Percentiles rank a stretch among this genome's conserved stretches.
These are phyloP conservation scores for Mantis religiosa DNA, from an alignment of 2,888 invertebrate species.

Conservation along the genomic window DNA sequence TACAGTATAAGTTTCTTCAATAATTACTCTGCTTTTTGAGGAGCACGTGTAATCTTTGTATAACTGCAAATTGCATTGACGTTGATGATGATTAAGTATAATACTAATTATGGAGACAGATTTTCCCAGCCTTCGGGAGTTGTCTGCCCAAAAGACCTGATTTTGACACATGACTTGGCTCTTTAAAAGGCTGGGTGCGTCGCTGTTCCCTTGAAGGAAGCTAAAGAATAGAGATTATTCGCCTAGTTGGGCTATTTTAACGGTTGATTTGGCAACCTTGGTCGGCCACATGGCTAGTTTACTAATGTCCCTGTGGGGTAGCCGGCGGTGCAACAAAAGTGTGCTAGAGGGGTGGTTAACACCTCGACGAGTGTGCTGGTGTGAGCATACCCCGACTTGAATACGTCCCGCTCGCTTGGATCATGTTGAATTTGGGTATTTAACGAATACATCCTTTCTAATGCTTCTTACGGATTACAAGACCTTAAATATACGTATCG, in stretches of 20 bases:
- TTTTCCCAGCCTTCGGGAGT: neutral
- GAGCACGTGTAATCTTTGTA: too few relatives aligned
- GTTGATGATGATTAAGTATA: neutral
- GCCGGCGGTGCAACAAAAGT: neutral
- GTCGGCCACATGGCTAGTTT: slow-evolving; percentile 4
- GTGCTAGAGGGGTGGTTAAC: neutral
- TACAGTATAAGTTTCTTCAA: too few relatives aligned
- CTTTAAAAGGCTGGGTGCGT: neutral
- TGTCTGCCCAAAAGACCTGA: neutral
- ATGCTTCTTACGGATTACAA: too few relatives aligned
- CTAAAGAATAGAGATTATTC: neutral
- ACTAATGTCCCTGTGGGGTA: neutral
- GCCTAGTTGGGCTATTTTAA: neutral
- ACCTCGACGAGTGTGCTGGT: neutral
- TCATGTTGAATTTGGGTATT: too few relatives aligned
- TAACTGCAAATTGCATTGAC: neutral
- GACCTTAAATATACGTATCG: too few relatives aligned
- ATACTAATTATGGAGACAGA: neutral
- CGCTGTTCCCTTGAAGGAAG: too few relatives aligned
- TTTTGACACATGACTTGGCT: neutral
- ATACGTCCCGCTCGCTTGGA: too few relatives aligned
- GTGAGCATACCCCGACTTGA: too few relatives aligned
- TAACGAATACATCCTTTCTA: too few relatives aligned
- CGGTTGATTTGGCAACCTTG: slow-evolving; percentile 22
- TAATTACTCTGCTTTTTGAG: too few relatives aligned